These are phyloP conservation scores for Amblyopsis rosae DNA, from an alignment of 2,113 vertebrate species.

Conservation along the genomic window DNA sequence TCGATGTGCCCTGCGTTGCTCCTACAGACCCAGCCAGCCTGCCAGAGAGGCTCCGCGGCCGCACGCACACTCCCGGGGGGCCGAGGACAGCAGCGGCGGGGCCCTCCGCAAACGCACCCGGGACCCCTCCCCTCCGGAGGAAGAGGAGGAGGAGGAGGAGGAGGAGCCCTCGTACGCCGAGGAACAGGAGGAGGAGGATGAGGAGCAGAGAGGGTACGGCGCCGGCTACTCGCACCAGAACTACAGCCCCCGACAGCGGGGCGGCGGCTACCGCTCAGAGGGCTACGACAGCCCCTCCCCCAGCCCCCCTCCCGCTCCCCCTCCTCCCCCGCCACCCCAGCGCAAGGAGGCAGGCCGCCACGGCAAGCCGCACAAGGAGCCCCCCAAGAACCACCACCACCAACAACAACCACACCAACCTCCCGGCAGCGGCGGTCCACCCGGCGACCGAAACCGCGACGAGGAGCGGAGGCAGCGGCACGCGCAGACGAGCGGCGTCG, in stretches of 20 bases:
- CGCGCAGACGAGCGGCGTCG: slow-evolving; percentile 26
- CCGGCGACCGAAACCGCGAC: slow-evolving; percentile 38
- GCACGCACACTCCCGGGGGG: slow-evolving; percentile 48
- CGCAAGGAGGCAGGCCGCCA: slow-evolving; percentile 62
- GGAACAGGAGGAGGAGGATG: slow-evolving; percentile 73
- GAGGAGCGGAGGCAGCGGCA: slow-evolving; percentile 53
- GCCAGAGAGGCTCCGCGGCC: slow-evolving; percentile 59
- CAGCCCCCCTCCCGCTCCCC: slow-evolving; percentile 36
- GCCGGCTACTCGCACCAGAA: slow-evolving; percentile 81
- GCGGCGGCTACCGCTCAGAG: slow-evolving; percentile 73
- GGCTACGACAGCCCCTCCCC: slow-evolving; percentile 79
- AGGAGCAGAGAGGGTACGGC: slow-evolving; percentile 75
- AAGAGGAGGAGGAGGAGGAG: slow-evolving; percentile 75
- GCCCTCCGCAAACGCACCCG: slow-evolving; percentile 73
- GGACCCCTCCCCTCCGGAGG: slow-evolving; percentile 75
- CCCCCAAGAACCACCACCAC: slow-evolving; percentile 56
- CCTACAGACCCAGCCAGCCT: slow-evolving; percentile 61
- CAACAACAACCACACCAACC: slow-evolving; percentile 25
- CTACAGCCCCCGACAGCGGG: slow-evolving; percentile 71
- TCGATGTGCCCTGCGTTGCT: neutral
- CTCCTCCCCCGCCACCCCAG: slow-evolving; percentile 45
- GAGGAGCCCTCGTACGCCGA: slow-evolving; percentile 59
- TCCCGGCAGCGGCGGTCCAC: slow-evolving; percentile 8
- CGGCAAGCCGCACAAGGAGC: slow-evolving; percentile 64
- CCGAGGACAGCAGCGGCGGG: slow-evolving; percentile 19